Evolutionary conservation across 2,888 invertebrate species (phyloP).

Genomic region (Drosophila acutilabella): DNA sequence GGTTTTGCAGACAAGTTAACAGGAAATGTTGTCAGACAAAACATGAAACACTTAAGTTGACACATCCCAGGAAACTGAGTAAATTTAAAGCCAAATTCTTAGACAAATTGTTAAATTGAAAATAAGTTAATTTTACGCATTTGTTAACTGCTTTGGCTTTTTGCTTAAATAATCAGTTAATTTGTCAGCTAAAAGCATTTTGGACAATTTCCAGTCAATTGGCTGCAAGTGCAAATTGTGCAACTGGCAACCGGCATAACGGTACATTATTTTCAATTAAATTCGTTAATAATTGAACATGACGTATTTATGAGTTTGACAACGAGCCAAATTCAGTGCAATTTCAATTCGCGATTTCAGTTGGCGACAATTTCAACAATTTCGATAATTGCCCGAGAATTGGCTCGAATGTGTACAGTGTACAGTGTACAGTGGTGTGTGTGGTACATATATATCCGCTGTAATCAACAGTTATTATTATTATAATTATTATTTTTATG

Average conservation of each 20-base stretch:
- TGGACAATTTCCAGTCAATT: constrained; percentile 16
- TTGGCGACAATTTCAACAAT: constrained; percentile 21
- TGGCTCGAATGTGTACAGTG: constrained; percentile 10
- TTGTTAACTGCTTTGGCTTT: neutral
- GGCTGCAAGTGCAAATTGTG: constrained; percentile 2
- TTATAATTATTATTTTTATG: constrained; percentile 17
- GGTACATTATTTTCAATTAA: constrained; percentile 77
- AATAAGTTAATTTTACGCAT: neutral
- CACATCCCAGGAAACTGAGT: neutral
- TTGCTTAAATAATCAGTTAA: constrained; percentile 2
- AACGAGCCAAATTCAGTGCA: constrained; percentile 27
- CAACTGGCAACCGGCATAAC: constrained; percentile 5
- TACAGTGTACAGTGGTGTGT: too few species aligned
- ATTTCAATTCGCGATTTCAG: constrained; percentile 8
- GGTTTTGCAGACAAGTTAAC: neutral
- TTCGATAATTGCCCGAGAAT: constrained; percentile 57
- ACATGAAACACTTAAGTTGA: constrained; percentile 9
- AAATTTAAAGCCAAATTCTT: neutral
- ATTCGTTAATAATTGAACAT: constrained; percentile 72
- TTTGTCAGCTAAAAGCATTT: constrained; percentile 8
- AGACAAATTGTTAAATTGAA: neutral
- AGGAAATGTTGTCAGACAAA: constrained; percentile 17
- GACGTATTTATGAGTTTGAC: constrained; percentile 82
- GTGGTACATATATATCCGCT: constrained; percentile 14
- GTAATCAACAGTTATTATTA: constrained; percentile 12